These are phyloP conservation scores for Caenorhabditis sp. DNA, from an alignment of 2,888 invertebrate genomes.

Conservation along the genomic window DNA sequence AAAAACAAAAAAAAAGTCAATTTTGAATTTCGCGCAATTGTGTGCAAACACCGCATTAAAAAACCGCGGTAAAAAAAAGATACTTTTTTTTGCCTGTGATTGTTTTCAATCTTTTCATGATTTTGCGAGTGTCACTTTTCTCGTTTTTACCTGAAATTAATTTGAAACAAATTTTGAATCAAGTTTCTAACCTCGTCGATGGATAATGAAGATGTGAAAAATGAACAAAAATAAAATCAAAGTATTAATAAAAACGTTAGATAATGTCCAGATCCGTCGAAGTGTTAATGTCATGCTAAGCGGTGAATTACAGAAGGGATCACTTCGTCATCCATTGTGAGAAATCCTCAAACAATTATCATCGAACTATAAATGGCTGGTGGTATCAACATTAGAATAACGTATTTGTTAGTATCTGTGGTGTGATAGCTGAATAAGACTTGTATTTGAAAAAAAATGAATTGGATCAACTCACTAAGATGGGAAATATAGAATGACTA, in stretches of 20 bases:
- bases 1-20: too few relatives aligned
- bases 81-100: too few relatives aligned
- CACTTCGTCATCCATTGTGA: neutral
- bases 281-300: neutral
- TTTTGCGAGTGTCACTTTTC: conserved; percentile 25
- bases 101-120: conserved; percentile 31
- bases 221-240: conserved; percentile 10
- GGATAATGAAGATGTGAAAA: conserved; percentile 4
- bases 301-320: neutral
- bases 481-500: conserved; percentile 25
- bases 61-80: too few relatives aligned
- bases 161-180: neutral
- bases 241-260: neutral
- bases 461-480: conserved; percentile 19
- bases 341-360: neutral
- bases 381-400: neutral
- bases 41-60: too few relatives aligned
- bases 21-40: too few relatives aligned
- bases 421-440: neutral
- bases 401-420: neutral
- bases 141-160: conserved; percentile 25
- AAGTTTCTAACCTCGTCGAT: neutral
- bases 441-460: too few relatives aligned
- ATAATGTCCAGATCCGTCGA: neutral
- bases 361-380: neutral